phyloP scores from a whole-genome alignment of 1,140 invertebrate species.

The Plectrocnemia conspersa region DNA sequence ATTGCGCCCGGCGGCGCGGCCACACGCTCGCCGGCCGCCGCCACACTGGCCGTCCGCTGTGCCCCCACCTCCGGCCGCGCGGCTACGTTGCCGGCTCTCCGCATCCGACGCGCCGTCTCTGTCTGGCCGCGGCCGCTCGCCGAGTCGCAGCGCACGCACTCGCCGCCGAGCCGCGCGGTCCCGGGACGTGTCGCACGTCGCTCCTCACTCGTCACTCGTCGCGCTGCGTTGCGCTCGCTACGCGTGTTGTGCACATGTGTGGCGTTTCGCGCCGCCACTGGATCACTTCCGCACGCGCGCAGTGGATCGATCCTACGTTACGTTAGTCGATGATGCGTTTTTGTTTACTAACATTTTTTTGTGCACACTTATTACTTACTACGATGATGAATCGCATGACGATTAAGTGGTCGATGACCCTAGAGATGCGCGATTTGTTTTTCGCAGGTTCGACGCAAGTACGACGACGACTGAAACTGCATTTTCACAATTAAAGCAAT shows the following conservation, averaged over 20 bases:
- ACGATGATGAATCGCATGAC: too few relatives aligned
- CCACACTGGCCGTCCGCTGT: not conserved
- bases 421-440: too few relatives aligned
- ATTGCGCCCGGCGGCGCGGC: slow-evolving; percentile 6
- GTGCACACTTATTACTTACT: too few relatives aligned
- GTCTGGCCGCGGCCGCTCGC: slow-evolving; percentile 4
- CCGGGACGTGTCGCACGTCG: not conserved
- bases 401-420: too few relatives aligned
- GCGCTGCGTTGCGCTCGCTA: not conserved
- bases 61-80: not conserved
- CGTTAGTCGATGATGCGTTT: too few relatives aligned
- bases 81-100: slow-evolving; percentile 4
- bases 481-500: too few relatives aligned
- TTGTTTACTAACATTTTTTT: too few relatives aligned
- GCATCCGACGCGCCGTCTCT: not conserved
- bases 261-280: not conserved
- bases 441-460: too few relatives aligned
- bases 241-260: not conserved
- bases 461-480: too few relatives aligned
- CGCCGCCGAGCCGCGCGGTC: slow-evolving; percentile 11
- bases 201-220: not conserved
- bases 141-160: too few relatives aligned
- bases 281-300: not conserved
- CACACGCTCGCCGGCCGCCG: not conserved
- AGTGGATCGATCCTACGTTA: not conserved